Evolutionary conservation across 2,113 vertebrate genomes (phyloP), one percentile per base, ranked within the genome.

Genomic region (Chaetura pelagica): DNA sequence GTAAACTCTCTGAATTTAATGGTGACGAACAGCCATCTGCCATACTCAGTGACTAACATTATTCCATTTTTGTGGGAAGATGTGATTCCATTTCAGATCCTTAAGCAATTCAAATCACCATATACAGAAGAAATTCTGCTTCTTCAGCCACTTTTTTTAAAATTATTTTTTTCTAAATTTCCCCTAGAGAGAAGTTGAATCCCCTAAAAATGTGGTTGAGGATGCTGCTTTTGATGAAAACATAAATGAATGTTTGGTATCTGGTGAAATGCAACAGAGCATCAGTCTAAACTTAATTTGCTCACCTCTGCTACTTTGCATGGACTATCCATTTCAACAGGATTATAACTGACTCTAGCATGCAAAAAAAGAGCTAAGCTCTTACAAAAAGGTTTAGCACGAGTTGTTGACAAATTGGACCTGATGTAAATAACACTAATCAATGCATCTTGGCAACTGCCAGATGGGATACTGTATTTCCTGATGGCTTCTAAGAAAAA

Each of bases 1-100:
- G 42, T 67, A 92, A 90, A 74, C n/a, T 72, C 61, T 67, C 52
- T 7, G 34, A 84, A 90, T 92, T 59, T 84, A 83, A 71, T 75
- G 83, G 68, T 94, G 91, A 93, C 89, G 92, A 89, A 93, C 38
- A 92, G 73, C 66, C 89, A 93, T 91, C 86, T 93, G 76, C 76
- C 44, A 61, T 71, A 44, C 22, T 74, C 9, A 55, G 23, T 80
- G 79, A 90, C 83, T 89, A 92, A 61, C 8, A 40, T 64, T 75
- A 40, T 49, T 74, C 57, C 15, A 7, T 14, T 89, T 95, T 74
- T 84, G 42, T 67, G 32, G 52, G 76, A 92, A 90, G 90, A 75
- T 71, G 67, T 55, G 82, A 84, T 94, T 84, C 83, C 38, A 51
- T 77, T 92, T 93, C 54, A 71, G 38, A 81, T 40, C 23, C 64